phyloP scores from a whole-genome alignment of 2,888 invertebrate genomes.

The Athetis lepigone region DNA sequence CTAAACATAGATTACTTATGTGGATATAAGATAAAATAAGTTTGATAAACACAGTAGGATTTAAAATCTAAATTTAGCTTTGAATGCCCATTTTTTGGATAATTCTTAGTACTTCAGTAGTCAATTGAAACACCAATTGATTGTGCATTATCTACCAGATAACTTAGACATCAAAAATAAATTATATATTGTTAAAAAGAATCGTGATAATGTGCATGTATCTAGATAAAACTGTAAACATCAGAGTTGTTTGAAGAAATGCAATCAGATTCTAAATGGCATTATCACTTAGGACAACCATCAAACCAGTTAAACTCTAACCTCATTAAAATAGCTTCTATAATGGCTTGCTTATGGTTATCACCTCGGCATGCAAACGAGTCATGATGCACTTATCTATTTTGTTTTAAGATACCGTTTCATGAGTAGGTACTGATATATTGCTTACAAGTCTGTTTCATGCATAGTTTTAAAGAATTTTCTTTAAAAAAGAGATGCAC shows the following conservation, averaged over 20 bases:
- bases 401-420: not conserved
- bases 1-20: slow-evolving; percentile 11
- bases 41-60: not conserved
- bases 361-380: slow-evolving; percentile 15
- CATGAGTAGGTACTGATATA: not conserved
- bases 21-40: not conserved
- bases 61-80: not conserved
- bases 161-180: not conserved
- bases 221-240: slow-evolving; percentile 22
- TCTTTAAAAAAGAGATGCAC: too few species aligned
- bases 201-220: slow-evolving; percentile 15
- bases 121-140: slow-evolving; percentile 7
- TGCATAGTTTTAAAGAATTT: too few species aligned
- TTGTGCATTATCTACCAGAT: slow-evolving; percentile 1
- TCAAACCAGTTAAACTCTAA: slow-evolving; percentile 31
- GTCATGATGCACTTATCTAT: slow-evolving; percentile 23
- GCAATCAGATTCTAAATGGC: not conserved
- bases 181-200: slow-evolving; percentile 9
- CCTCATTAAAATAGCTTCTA: slow-evolving; percentile 18
- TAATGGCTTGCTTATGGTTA: slow-evolving; percentile 32
- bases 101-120: not conserved
- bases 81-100: not conserved
- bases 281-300: slow-evolving; percentile 26
- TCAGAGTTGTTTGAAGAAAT: slow-evolving; percentile 3
- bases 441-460: not conserved